Base-by-base conservation (phyloP, 1,140 invertebrate species). In the Drosophila teissieri region DNA sequence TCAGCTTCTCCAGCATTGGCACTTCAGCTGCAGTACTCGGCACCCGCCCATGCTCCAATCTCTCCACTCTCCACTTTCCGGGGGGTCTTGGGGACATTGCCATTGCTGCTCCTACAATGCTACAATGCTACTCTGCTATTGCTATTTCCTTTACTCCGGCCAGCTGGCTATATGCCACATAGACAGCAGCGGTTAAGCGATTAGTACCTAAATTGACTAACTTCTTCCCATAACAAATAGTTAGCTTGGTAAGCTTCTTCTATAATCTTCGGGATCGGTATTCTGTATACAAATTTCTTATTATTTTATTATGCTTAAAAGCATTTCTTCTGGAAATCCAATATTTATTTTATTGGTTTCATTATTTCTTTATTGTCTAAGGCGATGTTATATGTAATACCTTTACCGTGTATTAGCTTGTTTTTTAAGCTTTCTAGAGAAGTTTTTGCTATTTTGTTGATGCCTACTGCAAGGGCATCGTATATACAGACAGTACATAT, bases 51-150 rank as follows among this genome's bases (percentile, higher is more conserved):
- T 34, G 15, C 27, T 42, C 27, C 64, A 49, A 17, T 55, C 37
- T 54, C 49, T 24, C 49, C 15, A 45, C 37, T 54, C 49, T 34
- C 49, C 15, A 45, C 51, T 40, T 19, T 36, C 52, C 55, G 36
- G 52, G 68, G 67, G 58, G 40, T 39, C 60, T 14, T 37, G 10
- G 63, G 63, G 63, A 65, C 63, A 65, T 65, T 49, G 60, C 24
- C 60, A 40, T 60, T 63, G 36, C 60, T 22, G 27, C 60, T 42
- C 14, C 12, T 39, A 39, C 14, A 14, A 14, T 39, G 3, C 14
- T 17, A 27, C 39, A 31, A n/a, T 56, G n/a, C 12, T 55, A 6
- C 10, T 17, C 19, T 6, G 49, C 36, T 39, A 19, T 61, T 60
- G 57, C 31, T 14, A 27, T 40, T 14, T 14, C 44, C n/a, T 14